Base-by-base conservation (phyloP, 2,113 vertebrate genomes). In the Morphnarchus princeps region DNA sequence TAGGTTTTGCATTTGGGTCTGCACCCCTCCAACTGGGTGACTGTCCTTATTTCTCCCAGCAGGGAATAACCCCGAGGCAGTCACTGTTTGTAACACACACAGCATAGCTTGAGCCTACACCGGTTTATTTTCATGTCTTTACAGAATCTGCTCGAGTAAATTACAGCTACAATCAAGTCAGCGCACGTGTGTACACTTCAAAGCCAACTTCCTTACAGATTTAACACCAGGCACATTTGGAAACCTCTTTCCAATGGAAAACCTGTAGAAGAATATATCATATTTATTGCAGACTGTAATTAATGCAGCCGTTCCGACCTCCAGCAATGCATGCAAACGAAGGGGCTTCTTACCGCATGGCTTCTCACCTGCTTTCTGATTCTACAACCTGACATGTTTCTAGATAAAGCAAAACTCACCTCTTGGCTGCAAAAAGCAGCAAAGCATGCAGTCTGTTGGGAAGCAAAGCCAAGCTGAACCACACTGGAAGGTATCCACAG, bases 331-430 rank as follows among this genome's bases (percentile, higher is more conserved):
- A 13, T 0, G 10, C 11, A 4, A 26, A 22, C 0, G 0, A 50
- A 54, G 59, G 5, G 4, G 15, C 52, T 82, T 40, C 80, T 82
- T 38, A 2, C n/a, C 0, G 4, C 5, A 10, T 22, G 1, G 13
- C 29, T 84, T 61, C 73, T 32, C 63, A 5, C 29, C 61, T 42
- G 32, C 71, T 36, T 52, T 38, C 25, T 34, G 10, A 5, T 52
- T 16, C 73, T 26, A 26, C 73, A 45, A 0, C 50, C 36, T 20
- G 0, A 5, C 59, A 1, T 7, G 1, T 24, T 43, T 10, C 16
- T 36, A 87, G 71, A 71, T 1, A 38, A 77, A 73, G 40, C 18
- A 34, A 49, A 70, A 88, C 97, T 97, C 90, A 98, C 97, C 95
- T 28, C 54, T 26, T 24, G 40, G 54, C 52, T 36, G 57, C 58